Evolutionary conservation across 1,140 invertebrate species (phyloP).

Genomic region (Acromyrmex echinatior): DNA sequence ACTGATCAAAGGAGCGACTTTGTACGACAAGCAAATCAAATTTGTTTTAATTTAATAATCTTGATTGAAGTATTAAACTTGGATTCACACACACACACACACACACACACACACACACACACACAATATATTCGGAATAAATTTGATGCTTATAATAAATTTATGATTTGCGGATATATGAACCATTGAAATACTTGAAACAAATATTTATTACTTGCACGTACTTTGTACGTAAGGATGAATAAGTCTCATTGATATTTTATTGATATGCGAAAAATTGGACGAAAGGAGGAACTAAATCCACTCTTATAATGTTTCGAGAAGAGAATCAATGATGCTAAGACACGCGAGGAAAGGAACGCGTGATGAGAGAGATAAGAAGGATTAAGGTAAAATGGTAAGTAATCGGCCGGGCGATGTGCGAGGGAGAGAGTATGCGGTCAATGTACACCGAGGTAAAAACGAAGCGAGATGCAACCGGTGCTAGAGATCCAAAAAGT

Average conservation of each 20-base stretch:
- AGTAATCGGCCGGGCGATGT: conserved; percentile 49
- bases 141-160: too few species aligned
- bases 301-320: neutral
- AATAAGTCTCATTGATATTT: neutral
- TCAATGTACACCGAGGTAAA: conserved; percentile 22
- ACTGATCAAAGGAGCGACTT: too few species aligned
- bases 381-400: conserved; percentile 61
- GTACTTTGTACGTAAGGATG: neutral
- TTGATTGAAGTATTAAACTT: too few species aligned
- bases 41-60: too few species aligned
- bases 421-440: conserved; percentile 35
- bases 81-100: too few species aligned
- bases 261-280: neutral
- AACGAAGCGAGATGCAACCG: conserved; percentile 59
- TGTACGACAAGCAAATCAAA: too few species aligned
- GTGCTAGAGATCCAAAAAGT: conserved; percentile 60
- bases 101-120: too few species aligned
- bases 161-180: too few species aligned
- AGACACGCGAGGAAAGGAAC: neutral
- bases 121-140: too few species aligned
- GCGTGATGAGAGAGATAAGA: conserved; percentile 19
- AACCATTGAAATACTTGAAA: too few species aligned
- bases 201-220: too few species aligned
- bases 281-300: neutral
- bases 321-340: conserved; percentile 31